A percentile compares a stretch with the other conserved stretches of the same genome.
Evolutionary conservation across 2,113 vertebrate species (phyloP).

Genomic region (Tenrec ecaudatus): DNA sequence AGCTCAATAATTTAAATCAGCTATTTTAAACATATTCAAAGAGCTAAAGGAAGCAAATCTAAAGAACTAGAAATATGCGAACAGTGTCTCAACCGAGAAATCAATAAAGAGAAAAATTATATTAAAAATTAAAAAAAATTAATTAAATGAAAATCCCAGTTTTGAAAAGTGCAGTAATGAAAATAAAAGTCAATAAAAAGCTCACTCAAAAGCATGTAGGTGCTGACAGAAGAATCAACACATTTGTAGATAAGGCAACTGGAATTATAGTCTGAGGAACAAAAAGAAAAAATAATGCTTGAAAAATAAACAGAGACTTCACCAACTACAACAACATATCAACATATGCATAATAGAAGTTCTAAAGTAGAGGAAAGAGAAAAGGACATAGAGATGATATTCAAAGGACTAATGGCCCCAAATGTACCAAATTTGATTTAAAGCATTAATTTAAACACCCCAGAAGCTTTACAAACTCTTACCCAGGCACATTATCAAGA

Average conservation of each 20-base stretch:
- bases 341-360: not conserved
- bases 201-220: not conserved
- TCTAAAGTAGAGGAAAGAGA: not conserved
- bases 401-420: not conserved
- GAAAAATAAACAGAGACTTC: not conserved
- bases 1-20: not conserved
- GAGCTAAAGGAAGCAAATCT: not conserved
- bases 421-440: not conserved
- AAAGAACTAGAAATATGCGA: not conserved
- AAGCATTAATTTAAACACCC: not conserved
- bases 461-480: not conserved
- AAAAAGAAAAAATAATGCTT: not conserved
- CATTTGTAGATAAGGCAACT: not conserved
- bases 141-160: not conserved
- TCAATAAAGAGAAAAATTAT: not conserved
- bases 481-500: not conserved
- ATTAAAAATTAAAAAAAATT: not conserved
- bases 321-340: not conserved
- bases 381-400: not conserved
- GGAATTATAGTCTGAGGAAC: not conserved
- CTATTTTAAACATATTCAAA: not conserved
- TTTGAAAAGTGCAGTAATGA: not conserved
- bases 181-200: not conserved
- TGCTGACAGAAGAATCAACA: not conserved
- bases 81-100: not conserved